phyloP scores from a whole-genome alignment of 2,113 vertebrate genomes.

The Gasterosteus nipponicus region DNA sequence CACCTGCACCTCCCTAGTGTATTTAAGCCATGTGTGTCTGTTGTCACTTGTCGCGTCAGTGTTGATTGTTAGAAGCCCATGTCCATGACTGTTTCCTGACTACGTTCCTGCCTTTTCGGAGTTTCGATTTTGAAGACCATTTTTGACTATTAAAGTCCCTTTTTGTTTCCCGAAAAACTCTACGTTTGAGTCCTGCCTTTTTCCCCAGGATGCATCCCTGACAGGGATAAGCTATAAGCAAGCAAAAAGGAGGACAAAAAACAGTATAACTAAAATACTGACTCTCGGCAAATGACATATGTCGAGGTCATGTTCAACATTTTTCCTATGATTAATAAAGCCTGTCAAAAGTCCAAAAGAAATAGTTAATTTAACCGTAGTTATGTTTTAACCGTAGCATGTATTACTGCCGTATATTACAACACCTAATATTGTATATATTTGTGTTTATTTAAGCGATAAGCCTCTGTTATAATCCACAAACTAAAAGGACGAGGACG shows the following conservation, averaged over 20 bases:
- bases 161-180: too few species aligned
- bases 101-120: too few species aligned
- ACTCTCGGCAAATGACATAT: not conserved
- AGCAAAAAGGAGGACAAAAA: not conserved
- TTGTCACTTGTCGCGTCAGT: too few species aligned
- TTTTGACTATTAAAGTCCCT: too few species aligned
- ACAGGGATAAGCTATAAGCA: too few species aligned
- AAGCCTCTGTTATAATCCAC: not conserved
- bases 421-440: not conserved
- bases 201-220: too few species aligned
- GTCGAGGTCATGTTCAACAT: not conserved
- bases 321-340: not conserved
- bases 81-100: too few species aligned
- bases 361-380: not conserved
- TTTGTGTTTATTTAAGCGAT: not conserved
- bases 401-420: not conserved
- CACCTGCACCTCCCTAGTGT: too few species aligned
- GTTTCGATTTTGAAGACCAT: too few species aligned
- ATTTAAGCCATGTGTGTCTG: too few species aligned
- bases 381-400: not conserved
- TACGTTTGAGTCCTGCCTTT: too few species aligned
- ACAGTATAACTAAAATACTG: not conserved
- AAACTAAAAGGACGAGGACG: not conserved
- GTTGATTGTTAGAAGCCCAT: too few species aligned
- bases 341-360: not conserved